Evolutionary conservation across 2,888 invertebrate species (phyloP).

Genomic region (Microplitis manilae): DNA sequence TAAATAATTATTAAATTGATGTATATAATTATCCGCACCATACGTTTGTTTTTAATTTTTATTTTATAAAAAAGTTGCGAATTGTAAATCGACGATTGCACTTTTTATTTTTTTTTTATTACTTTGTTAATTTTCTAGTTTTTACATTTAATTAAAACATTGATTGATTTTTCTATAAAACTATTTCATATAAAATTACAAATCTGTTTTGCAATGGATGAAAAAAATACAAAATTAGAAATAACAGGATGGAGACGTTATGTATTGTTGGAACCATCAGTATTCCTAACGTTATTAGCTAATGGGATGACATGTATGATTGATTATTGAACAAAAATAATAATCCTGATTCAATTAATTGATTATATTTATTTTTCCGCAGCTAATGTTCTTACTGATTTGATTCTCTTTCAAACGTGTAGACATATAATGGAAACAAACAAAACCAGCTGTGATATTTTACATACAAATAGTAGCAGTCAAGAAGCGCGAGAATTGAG

Average conservation of each 20-base stretch:
- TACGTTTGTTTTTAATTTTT: no score
- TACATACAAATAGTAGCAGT: constrained; percentile 75
- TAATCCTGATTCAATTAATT: background rate
- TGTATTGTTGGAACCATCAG: constrained; percentile 57
- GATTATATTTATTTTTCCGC: constrained; percentile 26
- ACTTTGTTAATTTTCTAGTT: no score
- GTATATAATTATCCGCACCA: no score
- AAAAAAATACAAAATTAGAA: background rate
- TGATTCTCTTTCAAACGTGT: constrained; percentile 82
- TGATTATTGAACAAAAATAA: background rate
- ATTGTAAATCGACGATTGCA: no score
- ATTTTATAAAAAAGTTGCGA: no score
- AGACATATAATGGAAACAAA: constrained; percentile 74
- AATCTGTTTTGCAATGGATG: constrained; percentile 1
- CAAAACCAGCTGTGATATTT: constrained; percentile 75
- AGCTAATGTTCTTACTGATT: constrained; percentile 78
- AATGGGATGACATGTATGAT: constrained; percentile 56
- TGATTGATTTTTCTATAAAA: no score
- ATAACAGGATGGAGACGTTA: constrained; percentile 54
- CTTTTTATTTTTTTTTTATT: no score
- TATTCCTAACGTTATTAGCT: constrained; percentile 54
- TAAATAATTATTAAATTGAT: background rate
- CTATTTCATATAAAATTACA: background rate
- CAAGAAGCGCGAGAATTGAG: constrained; percentile 73
- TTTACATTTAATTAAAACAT: no score